Evolutionary conservation across 2,113 vertebrate species (phyloP).

Genomic region (Neomonachus schauinslandi): DNA sequence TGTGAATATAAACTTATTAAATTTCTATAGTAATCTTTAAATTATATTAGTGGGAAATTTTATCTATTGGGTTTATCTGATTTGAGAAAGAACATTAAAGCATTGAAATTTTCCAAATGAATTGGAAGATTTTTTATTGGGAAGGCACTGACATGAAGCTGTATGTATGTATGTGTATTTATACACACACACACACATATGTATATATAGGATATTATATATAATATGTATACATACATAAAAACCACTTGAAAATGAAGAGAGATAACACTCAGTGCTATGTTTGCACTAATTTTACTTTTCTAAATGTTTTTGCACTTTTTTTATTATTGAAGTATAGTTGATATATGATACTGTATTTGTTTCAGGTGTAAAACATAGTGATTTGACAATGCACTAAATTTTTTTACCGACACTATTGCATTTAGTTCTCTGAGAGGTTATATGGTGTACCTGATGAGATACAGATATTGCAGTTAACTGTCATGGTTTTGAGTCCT

Average conservation of each 20-base stretch:
- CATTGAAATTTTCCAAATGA: not conserved
- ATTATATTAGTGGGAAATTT: not conserved
- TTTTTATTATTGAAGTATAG: not conserved
- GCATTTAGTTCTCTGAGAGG: not conserved
- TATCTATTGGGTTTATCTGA: not conserved
- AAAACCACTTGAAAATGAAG: not conserved
- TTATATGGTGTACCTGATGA: not conserved
- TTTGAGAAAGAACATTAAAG: not conserved
- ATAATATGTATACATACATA: not conserved
- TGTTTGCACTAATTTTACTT: not conserved
- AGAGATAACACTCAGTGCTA: not conserved
- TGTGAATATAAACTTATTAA: not conserved
- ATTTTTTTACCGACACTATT: not conserved
- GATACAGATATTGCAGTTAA: not conserved
- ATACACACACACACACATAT: not conserved
- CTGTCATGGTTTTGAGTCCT: not conserved
- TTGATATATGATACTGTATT: not conserved
- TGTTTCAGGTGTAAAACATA: not conserved
- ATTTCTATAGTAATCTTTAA: not conserved
- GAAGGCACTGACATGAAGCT: not conserved
- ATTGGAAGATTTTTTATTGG: not conserved
- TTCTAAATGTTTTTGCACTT: not conserved
- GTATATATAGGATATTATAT: not conserved
- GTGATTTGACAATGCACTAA: not conserved
- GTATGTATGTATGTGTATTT: not conserved